These are phyloP conservation scores for Selenia dentaria DNA, from an alignment of 2,888 invertebrate genomes.

Conservation along the genomic window DNA sequence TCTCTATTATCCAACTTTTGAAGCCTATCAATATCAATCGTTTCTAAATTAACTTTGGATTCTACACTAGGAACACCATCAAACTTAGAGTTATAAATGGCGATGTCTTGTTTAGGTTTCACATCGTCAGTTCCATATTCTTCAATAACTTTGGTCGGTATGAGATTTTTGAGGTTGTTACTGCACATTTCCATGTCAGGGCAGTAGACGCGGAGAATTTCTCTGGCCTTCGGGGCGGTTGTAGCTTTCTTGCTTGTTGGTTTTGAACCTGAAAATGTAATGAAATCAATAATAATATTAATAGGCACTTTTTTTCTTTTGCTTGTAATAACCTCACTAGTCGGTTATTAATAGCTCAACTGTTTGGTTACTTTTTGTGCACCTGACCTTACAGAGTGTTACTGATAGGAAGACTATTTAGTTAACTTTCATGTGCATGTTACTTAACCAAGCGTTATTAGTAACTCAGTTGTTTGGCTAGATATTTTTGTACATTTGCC, in stretches of 20 bases:
- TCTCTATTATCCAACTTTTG: background rate
- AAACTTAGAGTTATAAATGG: background rate
- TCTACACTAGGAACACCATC: background rate
- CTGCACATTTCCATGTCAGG: conserved; percentile 10
- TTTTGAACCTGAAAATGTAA: background rate
- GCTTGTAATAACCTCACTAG: too few relatives aligned
- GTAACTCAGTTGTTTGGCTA: too few relatives aligned
- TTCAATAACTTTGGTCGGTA: conserved; percentile 1
- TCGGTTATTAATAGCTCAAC: too few relatives aligned
- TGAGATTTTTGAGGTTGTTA: conserved; percentile 1
- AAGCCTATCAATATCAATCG: background rate
- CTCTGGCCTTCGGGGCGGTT: background rate
- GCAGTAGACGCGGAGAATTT: conserved; percentile 4
- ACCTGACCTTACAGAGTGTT: too few relatives aligned
- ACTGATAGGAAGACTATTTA: too few relatives aligned
- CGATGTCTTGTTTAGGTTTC: background rate
- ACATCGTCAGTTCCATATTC: background rate
- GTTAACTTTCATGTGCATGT: too few relatives aligned
- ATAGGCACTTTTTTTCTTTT: too few relatives aligned
- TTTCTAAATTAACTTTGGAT: background rate
- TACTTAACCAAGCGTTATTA: too few relatives aligned
- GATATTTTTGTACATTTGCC: too few relatives aligned
- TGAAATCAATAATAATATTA: background rate
- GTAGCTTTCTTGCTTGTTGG: background rate
- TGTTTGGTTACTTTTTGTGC: too few relatives aligned